Conservation (phyloP, 2,113 vertebrate species). For the Spizaetus ornatus region DNA sequence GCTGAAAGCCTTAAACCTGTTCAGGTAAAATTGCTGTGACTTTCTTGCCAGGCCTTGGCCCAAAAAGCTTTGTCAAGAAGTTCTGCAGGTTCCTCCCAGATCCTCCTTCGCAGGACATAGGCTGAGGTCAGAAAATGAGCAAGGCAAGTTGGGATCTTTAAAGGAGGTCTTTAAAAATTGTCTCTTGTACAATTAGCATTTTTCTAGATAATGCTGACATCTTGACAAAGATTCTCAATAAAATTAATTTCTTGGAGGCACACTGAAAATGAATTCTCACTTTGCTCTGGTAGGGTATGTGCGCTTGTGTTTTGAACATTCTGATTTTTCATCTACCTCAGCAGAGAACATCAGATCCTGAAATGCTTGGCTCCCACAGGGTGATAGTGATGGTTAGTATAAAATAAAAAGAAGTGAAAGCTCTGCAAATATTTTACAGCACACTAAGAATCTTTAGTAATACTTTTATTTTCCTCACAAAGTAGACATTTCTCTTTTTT, state of each 20-base stretch:
- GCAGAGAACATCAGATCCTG: background rate
- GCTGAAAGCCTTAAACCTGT: background rate
- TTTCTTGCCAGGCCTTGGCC: background rate
- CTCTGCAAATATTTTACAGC: background rate
- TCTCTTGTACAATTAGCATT: background rate
- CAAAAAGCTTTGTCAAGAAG: background rate
- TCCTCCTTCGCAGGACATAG: rapidly evolving
- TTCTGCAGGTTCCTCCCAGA: background rate
- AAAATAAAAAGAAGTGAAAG: background rate
- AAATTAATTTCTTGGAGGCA: background rate
- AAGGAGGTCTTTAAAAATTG: background rate
- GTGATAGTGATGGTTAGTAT: background rate
- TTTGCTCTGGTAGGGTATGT: background rate
- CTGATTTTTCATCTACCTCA: background rate
- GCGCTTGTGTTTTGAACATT: background rate
- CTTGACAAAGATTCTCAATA: too few relatives aligned
- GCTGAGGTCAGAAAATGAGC: background rate
- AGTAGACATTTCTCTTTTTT: background rate
- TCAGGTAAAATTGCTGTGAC: background rate
- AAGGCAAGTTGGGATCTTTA: background rate
- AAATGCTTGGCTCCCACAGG: background rate
- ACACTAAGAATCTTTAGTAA: background rate
- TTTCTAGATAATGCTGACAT: background rate
- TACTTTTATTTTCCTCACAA: background rate
- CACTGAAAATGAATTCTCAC: background rate